These are phyloP conservation scores for Onychostoma macrolepis DNA, from an alignment of 2,113 vertebrate species.

Conservation along the genomic window DNA sequence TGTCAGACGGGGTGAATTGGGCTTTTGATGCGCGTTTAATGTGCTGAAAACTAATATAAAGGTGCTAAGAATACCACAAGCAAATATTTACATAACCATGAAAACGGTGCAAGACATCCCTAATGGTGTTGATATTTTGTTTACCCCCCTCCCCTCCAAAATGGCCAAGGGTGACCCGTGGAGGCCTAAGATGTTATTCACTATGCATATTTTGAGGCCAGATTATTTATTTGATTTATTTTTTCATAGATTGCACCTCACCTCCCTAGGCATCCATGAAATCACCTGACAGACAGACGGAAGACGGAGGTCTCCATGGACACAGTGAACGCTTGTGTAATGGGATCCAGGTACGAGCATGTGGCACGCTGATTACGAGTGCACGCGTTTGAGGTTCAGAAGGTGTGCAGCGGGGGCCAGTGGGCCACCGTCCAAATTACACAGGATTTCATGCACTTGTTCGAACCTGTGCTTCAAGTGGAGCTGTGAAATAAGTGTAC, in stretches of 20 bases:
- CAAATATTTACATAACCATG: slow-evolving; percentile 65
- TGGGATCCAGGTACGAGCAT: slow-evolving; percentile 1
- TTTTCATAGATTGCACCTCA: not conserved
- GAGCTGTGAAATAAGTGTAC: slow-evolving; percentile 67
- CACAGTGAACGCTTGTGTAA: slow-evolving; percentile 10
- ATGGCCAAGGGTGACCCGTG: slow-evolving; percentile 51
- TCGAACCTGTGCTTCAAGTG: slow-evolving; percentile 67
- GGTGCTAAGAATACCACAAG: slow-evolving; percentile 47
- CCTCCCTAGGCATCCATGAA: slow-evolving; percentile 55
- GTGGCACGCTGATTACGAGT: slow-evolving; percentile 37
- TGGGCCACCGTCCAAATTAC: slow-evolving; percentile 58
- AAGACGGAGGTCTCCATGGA: slow-evolving; percentile 25
- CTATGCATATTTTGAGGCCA: slow-evolving; percentile 56
- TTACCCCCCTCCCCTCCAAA: slow-evolving; percentile 54
- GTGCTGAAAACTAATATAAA: slow-evolving; percentile 50
- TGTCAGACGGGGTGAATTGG: slow-evolving; percentile 27
- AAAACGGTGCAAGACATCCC: slow-evolving; percentile 57
- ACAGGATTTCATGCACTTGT: slow-evolving; percentile 65
- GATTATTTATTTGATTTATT: not conserved
- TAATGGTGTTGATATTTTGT: slow-evolving; percentile 64
- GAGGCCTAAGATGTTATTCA: slow-evolving; percentile 61
- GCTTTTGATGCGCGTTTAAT: slow-evolving; percentile 43
- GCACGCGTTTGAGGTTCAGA: slow-evolving; percentile 12
- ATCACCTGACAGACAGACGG: slow-evolving; percentile 46
- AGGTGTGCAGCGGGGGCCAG: slow-evolving; percentile 34